Base-by-base conservation (phyloP, 1,140 invertebrate genomes). In the Hirudo medicinalis region DNA sequence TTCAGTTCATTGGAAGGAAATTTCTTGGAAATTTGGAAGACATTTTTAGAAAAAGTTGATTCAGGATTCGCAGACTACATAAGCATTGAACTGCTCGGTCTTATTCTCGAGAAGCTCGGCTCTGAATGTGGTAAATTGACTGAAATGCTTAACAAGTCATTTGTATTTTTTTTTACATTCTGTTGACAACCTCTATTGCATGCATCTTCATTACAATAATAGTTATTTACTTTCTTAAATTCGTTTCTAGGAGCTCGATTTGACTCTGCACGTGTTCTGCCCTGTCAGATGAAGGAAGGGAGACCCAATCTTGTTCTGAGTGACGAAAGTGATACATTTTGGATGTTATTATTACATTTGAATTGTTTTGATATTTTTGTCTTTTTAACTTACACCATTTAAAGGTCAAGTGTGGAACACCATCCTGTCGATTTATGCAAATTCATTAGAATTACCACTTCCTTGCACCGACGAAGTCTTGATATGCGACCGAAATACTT, bases 381-480 rank as follows among this genome's bases (percentile, higher is more conserved):
- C 11, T 63, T 68, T 68, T 6, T 36, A 68, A 68, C 8, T 36
- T 20, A 27, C 3, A 36, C 70, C 0, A 70, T 2, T 76, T 78
- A 20, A 60, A 79, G 78, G 66, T 75, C 77, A 80, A 25, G 72
- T 78, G 8, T 73, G 77, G 27, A 75, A 75, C 54, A 74, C 74
- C 11, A 75, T 79, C 29, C 55, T 78, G 22, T 76, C 76, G 32
- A 71, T 79, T 25, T 80, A 79, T 72, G 77, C 76, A 70, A 67
- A 73, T 70, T 72, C 77, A 54, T 19, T 25, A 11, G n/a, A 70
- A 54, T 8, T 55, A 20, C 75, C 77, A 3, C 73, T 79, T 22
- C 80, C 80, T 32, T 69, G 73, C 60, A 72, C 75, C 49, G 78
- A 79, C 72, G 80, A 81, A 70, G 75, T 81, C 27, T 75, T 81